These are phyloP conservation scores for Fulmarus glacialis DNA, from an alignment of 2,113 vertebrate species.

Conservation along the genomic window DNA sequence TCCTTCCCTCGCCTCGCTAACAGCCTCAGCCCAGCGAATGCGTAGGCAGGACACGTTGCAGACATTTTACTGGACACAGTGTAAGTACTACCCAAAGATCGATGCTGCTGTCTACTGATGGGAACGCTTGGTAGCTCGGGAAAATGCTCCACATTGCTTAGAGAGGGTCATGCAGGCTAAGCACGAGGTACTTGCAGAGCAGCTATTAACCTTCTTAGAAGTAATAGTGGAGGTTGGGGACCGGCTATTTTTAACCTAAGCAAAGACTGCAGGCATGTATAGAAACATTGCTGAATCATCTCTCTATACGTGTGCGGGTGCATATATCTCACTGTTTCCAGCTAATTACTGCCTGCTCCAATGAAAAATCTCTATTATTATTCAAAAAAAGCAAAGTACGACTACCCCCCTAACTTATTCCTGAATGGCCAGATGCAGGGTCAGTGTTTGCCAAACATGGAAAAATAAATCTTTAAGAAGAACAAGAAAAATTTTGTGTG, in stretches of 20 bases:
- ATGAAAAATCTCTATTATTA: not conserved
- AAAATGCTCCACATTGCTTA: not conserved
- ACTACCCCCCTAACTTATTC: not conserved
- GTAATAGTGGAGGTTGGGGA: not conserved
- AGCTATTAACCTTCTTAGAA: not conserved
- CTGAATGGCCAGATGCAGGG: not conserved
- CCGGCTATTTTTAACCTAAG: not conserved
- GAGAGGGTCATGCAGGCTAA: not conserved
- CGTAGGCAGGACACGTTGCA: fast-evolving
- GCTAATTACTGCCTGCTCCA: not conserved
- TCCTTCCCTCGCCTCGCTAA: not conserved
- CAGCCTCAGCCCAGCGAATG: not conserved
- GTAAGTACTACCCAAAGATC: not conserved
- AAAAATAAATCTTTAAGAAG: not conserved
- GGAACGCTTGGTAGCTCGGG: not conserved
- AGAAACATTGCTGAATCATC: not conserved
- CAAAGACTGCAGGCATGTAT: not conserved
- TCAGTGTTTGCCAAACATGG: not conserved
- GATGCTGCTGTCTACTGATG: not conserved
- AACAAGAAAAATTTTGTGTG: fast-evolving
- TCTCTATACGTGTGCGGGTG: no score
- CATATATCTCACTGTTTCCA: not conserved
- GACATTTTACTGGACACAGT: fast-evolving
- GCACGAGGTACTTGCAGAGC: not conserved
- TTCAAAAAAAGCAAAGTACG: not conserved